phyloP scores from a whole-genome alignment of 2,113 vertebrate genomes.

The Chaetodon auriga region DNA sequence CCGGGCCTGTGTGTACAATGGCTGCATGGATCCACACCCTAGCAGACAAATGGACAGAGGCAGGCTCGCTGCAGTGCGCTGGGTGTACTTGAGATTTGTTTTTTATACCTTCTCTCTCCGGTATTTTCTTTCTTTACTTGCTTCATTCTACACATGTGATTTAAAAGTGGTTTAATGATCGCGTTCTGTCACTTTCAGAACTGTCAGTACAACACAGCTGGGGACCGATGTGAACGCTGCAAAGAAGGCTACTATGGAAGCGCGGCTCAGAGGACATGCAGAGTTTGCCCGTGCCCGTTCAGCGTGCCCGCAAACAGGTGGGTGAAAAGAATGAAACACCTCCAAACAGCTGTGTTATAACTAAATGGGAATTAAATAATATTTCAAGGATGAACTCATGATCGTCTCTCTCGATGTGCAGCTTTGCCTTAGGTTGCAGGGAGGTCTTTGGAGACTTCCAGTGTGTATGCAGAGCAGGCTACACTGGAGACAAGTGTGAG shows the following conservation, averaged over 20 bases:
- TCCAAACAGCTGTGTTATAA: slow-evolving; percentile 5
- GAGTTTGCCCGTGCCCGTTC: slow-evolving; percentile 89
- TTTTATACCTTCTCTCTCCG: background rate
- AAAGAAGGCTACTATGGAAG: slow-evolving; percentile 91
- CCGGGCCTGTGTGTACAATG: slow-evolving; percentile 56
- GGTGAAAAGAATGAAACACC: background rate
- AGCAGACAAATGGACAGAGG: slow-evolving; percentile 27
- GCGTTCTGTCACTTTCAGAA: slow-evolving; percentile 81
- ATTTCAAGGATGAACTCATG: background rate
- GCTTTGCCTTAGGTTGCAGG: slow-evolving; percentile 91
- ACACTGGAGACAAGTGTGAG: slow-evolving; percentile 89
- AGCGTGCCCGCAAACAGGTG: slow-evolving; percentile 86
- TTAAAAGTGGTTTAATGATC: slow-evolving; percentile 16
- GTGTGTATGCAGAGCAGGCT: slow-evolving; percentile 92
- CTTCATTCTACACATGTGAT: background rate
- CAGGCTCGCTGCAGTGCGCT: background rate
- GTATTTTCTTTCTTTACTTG: background rate
- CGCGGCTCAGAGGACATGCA: slow-evolving; percentile 85
- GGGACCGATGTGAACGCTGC: slow-evolving; percentile 91
- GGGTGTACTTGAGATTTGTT: no score
- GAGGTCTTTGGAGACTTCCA: slow-evolving; percentile 82
- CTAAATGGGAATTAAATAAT: background rate
- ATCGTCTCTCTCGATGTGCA: slow-evolving; percentile 64
- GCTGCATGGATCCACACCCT: slow-evolving; percentile 17
- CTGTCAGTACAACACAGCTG: slow-evolving; percentile 90